Evolutionary conservation across 2,113 vertebrate species (phyloP).

Genomic region (Ciconia stormi): DNA sequence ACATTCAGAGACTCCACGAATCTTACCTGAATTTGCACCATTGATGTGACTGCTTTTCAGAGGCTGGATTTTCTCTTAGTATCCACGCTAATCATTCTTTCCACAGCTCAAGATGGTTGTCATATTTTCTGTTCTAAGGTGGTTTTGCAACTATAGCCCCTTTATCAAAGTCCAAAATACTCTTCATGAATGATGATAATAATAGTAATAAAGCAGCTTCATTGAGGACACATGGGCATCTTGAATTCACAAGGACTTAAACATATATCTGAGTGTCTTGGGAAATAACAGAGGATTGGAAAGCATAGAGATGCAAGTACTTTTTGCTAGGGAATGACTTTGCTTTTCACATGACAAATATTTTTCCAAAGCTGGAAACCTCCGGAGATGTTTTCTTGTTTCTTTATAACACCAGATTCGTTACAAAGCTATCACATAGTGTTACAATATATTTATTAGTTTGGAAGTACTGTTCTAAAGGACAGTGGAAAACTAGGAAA

Average conservation of each 20-base stretch:
- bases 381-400: neutral
- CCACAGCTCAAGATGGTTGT: neutral
- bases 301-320: neutral
- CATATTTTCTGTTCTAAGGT: neutral
- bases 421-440: neutral
- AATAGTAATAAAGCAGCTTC: neutral
- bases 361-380: neutral
- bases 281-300: neutral
- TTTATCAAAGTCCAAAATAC: neutral
- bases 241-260: neutral
- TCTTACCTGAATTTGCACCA: neutral
- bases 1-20: neutral
- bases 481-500: neutral
- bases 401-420: neutral
- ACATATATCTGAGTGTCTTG: neutral
- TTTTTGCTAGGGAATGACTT: neutral
- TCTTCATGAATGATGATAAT: neutral
- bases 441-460: neutral
- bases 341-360: neutral
- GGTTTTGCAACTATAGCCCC: neutral
- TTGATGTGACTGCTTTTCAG: neutral
- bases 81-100: neutral
- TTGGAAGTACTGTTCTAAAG: neutral
- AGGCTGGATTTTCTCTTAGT: neutral
- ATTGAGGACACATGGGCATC: neutral